These are phyloP conservation scores for Cyrtodaria siliqua DNA, from an alignment of 2,888 invertebrate species.

Conservation along the genomic window DNA sequence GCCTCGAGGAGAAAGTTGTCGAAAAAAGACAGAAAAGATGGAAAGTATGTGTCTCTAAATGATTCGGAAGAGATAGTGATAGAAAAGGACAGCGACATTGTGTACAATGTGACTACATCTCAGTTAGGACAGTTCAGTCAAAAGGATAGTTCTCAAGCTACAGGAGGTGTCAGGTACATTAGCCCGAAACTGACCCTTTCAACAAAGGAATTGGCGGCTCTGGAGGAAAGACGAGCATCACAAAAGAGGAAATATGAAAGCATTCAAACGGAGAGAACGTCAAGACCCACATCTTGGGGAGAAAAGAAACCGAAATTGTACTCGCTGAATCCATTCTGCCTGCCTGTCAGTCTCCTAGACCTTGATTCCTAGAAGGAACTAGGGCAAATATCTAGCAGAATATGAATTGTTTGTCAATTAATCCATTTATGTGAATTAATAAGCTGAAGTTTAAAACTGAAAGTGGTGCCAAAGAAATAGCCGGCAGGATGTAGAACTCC, in stretches of 20 bases:
- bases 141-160: too few species aligned
- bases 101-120: neutral
- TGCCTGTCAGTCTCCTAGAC: slow-evolving; percentile 70
- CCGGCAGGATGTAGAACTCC: too few species aligned
- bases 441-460: too few species aligned
- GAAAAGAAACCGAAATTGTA: slow-evolving; percentile 70
- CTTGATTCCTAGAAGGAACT: slow-evolving; percentile 11
- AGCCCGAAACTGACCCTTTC: too few species aligned
- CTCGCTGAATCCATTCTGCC: slow-evolving; percentile 75
- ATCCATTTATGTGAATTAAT: too few species aligned
- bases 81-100: neutral
- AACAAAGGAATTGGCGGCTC: too few species aligned
- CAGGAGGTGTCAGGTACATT: too few species aligned
- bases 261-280: neutral
- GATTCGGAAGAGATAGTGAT: slow-evolving; percentile 4
- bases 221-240: too few species aligned
- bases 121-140: neutral
- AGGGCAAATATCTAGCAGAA: too few species aligned
- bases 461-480: too few species aligned
- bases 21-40: slow-evolving; percentile 25
- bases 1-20: slow-evolving; percentile 12
- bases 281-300: neutral
- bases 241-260: too few species aligned
- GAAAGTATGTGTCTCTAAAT: slow-evolving; percentile 28
- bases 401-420: too few species aligned